These are phyloP conservation scores for Danionella dracula DNA, from an alignment of 2,797 vertebrate genomes.

Conservation along the genomic window DNA sequence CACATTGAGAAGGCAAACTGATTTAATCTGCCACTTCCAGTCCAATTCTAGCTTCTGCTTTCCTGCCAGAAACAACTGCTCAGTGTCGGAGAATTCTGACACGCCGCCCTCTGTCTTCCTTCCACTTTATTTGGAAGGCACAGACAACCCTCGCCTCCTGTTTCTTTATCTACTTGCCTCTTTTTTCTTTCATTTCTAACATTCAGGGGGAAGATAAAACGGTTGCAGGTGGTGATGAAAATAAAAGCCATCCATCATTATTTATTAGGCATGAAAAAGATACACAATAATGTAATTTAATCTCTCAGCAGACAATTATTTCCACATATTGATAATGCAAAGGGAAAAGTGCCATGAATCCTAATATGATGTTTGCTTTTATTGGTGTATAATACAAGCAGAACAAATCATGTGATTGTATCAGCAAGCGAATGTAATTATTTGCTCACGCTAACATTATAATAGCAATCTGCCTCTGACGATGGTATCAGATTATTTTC, in stretches of 20 bases:
- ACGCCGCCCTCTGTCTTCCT: slow-evolving; percentile 58
- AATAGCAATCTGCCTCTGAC: slow-evolving; percentile 76
- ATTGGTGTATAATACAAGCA: slow-evolving; percentile 93
- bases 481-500: slow-evolving; percentile 76
- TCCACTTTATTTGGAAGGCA: slow-evolving; percentile 70
- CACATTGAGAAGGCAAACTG: slow-evolving; percentile 61
- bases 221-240: slow-evolving; percentile 99
- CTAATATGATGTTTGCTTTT: slow-evolving; percentile 99
- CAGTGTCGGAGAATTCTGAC: slow-evolving; percentile 42
- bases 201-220: slow-evolving; percentile 95
- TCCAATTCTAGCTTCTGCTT: slow-evolving; percentile 44
- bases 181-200: slow-evolving; percentile 88
- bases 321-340: slow-evolving; percentile 99
- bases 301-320: slow-evolving; percentile 99
- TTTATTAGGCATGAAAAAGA: slow-evolving; percentile 99
- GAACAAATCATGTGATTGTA: slow-evolving; percentile 99
- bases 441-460: slow-evolving; percentile 86
- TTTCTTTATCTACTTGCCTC: slow-evolving; percentile 78
- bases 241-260: slow-evolving; percentile 99
- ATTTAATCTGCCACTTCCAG: slow-evolving; percentile 49
- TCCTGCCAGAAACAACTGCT: slow-evolving; percentile 42
- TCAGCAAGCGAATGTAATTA: slow-evolving; percentile 88
- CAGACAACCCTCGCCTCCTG: slow-evolving; percentile 80
- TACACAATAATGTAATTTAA: slow-evolving; percentile 99
- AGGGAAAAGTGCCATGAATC: slow-evolving; percentile 99